These are phyloP conservation scores for Myocastor coypus DNA, from an alignment of 2,113 vertebrate genomes.

Conservation along the genomic window DNA sequence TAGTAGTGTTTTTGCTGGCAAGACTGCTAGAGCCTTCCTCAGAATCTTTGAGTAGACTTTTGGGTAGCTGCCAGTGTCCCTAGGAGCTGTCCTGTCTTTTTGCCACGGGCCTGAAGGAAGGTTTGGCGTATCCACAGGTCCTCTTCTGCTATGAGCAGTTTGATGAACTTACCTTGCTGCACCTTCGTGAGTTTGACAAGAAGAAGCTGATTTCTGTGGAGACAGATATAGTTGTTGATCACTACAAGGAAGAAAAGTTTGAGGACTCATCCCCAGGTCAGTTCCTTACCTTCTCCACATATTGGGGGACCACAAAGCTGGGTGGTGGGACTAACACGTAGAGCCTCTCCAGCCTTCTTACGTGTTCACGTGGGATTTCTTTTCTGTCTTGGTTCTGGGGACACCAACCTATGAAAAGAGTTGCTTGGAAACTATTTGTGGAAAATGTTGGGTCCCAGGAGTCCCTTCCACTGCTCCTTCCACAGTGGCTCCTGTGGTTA, in stretches of 20 bases:
- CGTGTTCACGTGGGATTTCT: neutral
- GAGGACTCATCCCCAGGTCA: constrained; percentile 91
- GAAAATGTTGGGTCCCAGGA: neutral
- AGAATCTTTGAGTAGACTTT: too few relatives aligned
- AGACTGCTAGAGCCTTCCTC: neutral
- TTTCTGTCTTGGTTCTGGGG: neutral
- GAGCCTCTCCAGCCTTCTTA: neutral
- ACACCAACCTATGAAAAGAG: neutral
- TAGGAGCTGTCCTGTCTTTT: neutral
- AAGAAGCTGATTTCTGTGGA: constrained; percentile 98
- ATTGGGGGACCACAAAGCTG: neutral
- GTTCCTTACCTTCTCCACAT: accelerated
- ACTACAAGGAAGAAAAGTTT: constrained; percentile 98
- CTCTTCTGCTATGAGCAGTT: constrained; percentile 99
- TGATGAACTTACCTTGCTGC: constrained; percentile 96
- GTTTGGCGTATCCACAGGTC: constrained; percentile 86
- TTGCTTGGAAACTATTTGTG: neutral
- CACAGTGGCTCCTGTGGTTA: too few relatives aligned
- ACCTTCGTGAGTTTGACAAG: constrained; percentile 96
- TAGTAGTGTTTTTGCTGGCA: neutral
- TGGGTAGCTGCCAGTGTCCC: too few relatives aligned
- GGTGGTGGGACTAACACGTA: neutral
- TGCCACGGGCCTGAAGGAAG: accelerated
- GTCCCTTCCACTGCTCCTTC: neutral
- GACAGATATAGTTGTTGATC: constrained; percentile 98